Evolutionary conservation across 1,140 invertebrate species (phyloP), one percentile per base, ranked within the genome.

Genomic region (Ceratitis capitata): DNA sequence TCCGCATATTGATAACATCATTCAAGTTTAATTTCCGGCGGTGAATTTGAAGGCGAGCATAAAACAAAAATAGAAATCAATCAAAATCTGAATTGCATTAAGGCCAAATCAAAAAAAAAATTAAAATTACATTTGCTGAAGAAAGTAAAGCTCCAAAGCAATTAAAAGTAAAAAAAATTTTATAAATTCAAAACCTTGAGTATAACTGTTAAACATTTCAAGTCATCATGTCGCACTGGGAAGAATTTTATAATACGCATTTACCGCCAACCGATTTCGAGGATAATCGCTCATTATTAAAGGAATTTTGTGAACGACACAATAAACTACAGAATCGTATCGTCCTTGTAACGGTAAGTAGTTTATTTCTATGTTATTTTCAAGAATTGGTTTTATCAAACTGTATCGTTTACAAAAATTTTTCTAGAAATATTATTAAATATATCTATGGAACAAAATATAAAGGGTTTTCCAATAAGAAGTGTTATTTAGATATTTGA

Each of bases 241-340:
- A 97, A 92, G 95, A 96, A 89, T 97, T 97, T 92, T 97, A 96
- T 92, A 94, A 94, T 35, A 94, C 94, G 82, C 95, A 96, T 92
- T 92, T 95, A 88, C 94, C 95, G 47, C 96, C 96, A 29, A 92
- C 93, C 19, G 95, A 96, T 92, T 95, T 96, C 87, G 94, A 95
- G 88, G 94, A 95, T 88, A 96, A 94, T 89, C 93, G 95, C 85
- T 93, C 92, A n/a, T 87, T 95, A 83, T 92, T 97, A 12, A 94
- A 95, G 88, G 93, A 95, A 88, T 97, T 97, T 92, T 94, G 94
- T 87, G 92, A 94, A 47, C 91, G 93, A 85, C 95, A 97, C 88
- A 92, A 94, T 84, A 92, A 93, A 86, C 91, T 93, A 61, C 93
- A 94, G 53, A 94, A 94, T 87, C 94, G 94, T 89, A 94, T 97